Percentiles rank a stretch among this genome's conserved stretches.
These are phyloP conservation scores for Leptura quadrifasciata DNA, from an alignment of 2,888 invertebrate genomes.

Conservation along the genomic window DNA sequence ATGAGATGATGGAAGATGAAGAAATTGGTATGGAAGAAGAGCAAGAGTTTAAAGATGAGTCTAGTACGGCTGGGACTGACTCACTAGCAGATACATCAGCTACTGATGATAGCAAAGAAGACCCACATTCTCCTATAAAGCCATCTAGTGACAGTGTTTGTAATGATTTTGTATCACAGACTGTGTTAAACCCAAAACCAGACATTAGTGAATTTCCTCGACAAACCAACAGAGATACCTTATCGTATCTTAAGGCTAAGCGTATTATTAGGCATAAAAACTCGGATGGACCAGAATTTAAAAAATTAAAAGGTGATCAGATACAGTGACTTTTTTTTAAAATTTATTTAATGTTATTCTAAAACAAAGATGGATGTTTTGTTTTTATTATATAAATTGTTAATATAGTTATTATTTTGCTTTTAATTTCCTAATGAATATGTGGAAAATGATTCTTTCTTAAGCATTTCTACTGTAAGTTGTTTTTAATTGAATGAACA, in stretches of 20 bases:
- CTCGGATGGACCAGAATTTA: constrained; percentile 62
- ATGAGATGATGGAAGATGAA: constrained; percentile 63
- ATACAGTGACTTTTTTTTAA: constrained; percentile 32
- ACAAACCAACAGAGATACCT: constrained; percentile 68
- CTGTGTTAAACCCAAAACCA: constrained; percentile 63
- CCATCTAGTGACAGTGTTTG: constrained; percentile 60
- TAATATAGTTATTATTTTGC: constrained; percentile 19
- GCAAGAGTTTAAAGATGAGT: constrained; percentile 37
- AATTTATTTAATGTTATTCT: constrained; percentile 34
- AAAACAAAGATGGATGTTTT: constrained; percentile 21
- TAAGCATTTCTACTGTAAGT: constrained; percentile 27
- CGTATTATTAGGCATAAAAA: constrained; percentile 70
- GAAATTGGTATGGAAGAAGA: constrained; percentile 52
- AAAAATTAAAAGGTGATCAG: constrained; percentile 64
- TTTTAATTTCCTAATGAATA: constrained; percentile 20
- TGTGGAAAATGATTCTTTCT: constrained; percentile 12
- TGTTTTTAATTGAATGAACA: constrained; percentile 11
- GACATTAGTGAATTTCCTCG: constrained; percentile 67
- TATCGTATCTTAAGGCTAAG: constrained; percentile 71
- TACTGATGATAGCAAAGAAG: constrained; percentile 38
- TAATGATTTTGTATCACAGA: constrained; percentile 59
- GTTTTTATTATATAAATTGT: constrained; percentile 28
- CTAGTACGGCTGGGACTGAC: constrained; percentile 27
- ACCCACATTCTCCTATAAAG: constrained; percentile 55
- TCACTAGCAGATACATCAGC: constrained; percentile 13